Conservation (phyloP, 2,797 vertebrate species). For the Agapornis canus region DNA sequence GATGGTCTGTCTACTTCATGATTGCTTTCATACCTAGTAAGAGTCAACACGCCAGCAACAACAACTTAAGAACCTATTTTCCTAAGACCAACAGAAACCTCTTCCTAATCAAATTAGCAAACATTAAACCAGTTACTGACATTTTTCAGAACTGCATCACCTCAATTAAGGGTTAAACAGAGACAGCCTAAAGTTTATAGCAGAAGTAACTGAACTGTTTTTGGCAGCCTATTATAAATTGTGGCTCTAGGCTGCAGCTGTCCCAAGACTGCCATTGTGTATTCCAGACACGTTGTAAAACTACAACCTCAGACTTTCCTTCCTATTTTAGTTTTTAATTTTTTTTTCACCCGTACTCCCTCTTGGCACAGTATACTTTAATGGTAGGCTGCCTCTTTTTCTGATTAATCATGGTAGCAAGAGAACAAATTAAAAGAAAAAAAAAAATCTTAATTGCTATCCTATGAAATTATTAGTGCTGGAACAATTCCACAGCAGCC, state of each 20-base stretch:
- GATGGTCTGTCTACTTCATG: neutral
- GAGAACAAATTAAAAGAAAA: constrained; percentile 27
- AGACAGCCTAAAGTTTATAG: constrained; percentile 2
- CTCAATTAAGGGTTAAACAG: constrained; percentile 10
- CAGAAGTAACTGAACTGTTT: constrained; percentile 32
- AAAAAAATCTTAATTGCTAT: neutral
- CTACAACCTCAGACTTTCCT: constrained; percentile 34
- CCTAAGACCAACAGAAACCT: neutral
- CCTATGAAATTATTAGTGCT: neutral
- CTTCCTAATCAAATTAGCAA: neutral
- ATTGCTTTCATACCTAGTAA: neutral
- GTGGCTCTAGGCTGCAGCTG: constrained; percentile 43
- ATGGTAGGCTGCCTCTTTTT: constrained; percentile 17
- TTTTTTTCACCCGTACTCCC: neutral
- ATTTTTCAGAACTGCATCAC: neutral
- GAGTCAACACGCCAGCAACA: neutral
- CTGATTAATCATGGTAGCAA: constrained; percentile 42
- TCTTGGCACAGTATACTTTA: constrained; percentile 32
- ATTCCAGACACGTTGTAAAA: constrained; percentile 37
- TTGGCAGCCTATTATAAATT: constrained; percentile 39
- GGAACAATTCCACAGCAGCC: constrained; percentile 6
- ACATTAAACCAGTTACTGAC: neutral
- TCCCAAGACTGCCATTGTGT: constrained; percentile 51
- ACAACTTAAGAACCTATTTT: neutral
- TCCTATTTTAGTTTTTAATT: neutral